Evolutionary conservation across 2,113 vertebrate species (phyloP).

Genomic region (Tupaia tana): DNA sequence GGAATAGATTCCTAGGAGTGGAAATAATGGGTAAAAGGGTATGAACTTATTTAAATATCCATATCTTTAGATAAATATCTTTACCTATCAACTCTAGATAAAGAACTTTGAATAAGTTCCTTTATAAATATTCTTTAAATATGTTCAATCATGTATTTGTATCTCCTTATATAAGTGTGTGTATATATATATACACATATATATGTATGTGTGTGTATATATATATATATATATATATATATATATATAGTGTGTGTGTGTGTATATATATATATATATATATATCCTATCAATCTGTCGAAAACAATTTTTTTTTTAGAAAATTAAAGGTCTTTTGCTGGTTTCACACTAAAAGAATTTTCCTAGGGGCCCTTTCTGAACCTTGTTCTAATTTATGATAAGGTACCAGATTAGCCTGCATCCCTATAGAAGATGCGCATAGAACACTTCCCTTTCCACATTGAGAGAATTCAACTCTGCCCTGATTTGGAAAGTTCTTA

Average conservation of each 20-base stretch:
- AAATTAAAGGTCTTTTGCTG: background rate
- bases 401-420: background rate
- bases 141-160: background rate
- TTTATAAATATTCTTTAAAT: background rate
- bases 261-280: background rate
- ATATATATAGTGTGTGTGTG: background rate
- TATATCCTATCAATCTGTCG: background rate
- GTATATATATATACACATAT: background rate
- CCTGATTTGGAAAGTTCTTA: background rate
- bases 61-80: background rate
- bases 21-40: background rate
- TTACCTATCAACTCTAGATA: background rate
- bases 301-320: background rate
- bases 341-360: background rate
- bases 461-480: background rate
- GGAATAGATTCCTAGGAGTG: background rate
- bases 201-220: background rate
- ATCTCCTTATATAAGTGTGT: too few relatives aligned
- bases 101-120: background rate
- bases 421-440: background rate
- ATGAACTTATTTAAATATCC: background rate
- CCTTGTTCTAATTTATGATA: constrained; percentile 20
- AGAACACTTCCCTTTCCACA: background rate
- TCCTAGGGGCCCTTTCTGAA: background rate
- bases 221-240: background rate